Evolutionary conservation across 2,113 vertebrate genomes (phyloP).

Genomic region (Centropus bengalensis): DNA sequence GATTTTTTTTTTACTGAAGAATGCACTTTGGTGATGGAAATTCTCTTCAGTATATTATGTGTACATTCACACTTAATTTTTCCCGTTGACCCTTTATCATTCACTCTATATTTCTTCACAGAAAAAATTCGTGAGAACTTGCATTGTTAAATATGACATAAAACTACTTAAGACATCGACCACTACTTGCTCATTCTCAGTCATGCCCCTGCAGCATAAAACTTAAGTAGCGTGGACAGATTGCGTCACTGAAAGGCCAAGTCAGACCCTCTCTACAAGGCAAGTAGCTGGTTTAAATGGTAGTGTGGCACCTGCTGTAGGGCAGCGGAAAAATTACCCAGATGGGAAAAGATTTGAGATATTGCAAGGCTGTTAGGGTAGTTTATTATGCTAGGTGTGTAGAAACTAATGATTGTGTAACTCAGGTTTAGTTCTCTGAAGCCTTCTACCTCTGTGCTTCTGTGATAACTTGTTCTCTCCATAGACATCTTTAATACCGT

Average conservation of each 20-base stretch:
- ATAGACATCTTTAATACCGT: accelerated
- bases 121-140: background rate
- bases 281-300: background rate
- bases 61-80: background rate
- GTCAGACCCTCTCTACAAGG: background rate
- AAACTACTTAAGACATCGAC: background rate
- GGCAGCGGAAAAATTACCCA: background rate
- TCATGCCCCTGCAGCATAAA: background rate
- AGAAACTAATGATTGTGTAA: background rate
- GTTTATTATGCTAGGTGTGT: background rate
- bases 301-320: background rate
- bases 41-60: background rate
- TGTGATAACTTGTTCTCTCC: background rate
- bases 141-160: background rate
- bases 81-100: background rate
- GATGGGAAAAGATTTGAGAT: background rate
- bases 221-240: background rate
- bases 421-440: constrained; percentile 47
- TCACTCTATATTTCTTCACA: background rate
- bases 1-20: background rate
- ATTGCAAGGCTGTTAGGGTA: background rate
- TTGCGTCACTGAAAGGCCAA: background rate
- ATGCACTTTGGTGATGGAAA: constrained; percentile 7
- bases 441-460: constrained; percentile 60
- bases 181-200: background rate